phyloP scores from a whole-genome alignment of 2,888 invertebrate genomes.

The Nomada goodeniana region DNA sequence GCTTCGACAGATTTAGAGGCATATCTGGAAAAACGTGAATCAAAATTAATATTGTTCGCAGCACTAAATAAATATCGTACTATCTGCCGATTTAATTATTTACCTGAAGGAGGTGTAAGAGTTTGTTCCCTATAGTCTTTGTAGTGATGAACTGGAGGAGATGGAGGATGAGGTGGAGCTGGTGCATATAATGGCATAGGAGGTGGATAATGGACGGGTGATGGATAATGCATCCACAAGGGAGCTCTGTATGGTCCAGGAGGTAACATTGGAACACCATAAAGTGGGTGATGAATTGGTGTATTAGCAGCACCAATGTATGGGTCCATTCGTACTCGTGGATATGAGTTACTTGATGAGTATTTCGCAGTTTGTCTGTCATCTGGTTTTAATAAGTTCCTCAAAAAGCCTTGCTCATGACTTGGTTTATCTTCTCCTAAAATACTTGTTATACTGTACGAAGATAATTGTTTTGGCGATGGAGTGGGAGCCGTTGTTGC shows the following conservation, averaged over 20 bases:
- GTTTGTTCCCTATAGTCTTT: constrained; percentile 84
- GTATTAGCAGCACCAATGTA: constrained; percentile 78
- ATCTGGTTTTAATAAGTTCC: constrained; percentile 82
- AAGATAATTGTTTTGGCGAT: constrained; percentile 86
- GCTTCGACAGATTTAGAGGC: constrained; percentile 95
- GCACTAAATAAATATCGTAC: not conserved
- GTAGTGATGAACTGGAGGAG: constrained; percentile 82
- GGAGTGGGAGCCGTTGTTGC: constrained; percentile 74
- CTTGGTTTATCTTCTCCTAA: constrained; percentile 88
- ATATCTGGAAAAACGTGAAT: constrained; percentile 88
- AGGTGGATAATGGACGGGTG: constrained; percentile 84
- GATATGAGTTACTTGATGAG: constrained; percentile 80
- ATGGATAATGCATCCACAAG: constrained; percentile 85
- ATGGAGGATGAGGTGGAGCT: constrained; percentile 82
- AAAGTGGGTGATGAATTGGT: constrained; percentile 81
- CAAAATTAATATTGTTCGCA: not conserved
- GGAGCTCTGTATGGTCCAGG: constrained; percentile 85
- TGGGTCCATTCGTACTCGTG: constrained; percentile 80
- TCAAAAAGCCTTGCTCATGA: constrained; percentile 82
- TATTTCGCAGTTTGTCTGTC: constrained; percentile 81
- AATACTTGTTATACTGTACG: constrained; percentile 94
- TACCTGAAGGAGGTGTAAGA: constrained; percentile 83
- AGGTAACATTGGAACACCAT: constrained; percentile 82
- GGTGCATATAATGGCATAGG: constrained; percentile 82
- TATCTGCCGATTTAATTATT: not conserved